Conservation (phyloP, 2,888 invertebrate genomes). For the Sicus ferrugineus region DNA sequence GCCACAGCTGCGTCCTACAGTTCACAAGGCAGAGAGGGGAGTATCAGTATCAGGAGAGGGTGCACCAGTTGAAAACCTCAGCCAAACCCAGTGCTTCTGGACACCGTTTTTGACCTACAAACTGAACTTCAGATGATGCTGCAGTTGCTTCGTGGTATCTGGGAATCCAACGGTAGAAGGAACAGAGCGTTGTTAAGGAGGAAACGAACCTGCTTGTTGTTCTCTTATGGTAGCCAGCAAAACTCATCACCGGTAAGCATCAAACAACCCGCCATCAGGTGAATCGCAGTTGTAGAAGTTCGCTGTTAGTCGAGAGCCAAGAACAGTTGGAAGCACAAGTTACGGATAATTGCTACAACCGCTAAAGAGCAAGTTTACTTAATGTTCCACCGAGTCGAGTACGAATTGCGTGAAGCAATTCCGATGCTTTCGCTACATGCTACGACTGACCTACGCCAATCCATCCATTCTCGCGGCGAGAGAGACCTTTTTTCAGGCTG, state of each 20-base stretch:
- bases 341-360: background rate
- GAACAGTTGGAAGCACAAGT: background rate
- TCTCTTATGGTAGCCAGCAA: too few species aligned
- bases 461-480: too few species aligned
- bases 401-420: too few species aligned
- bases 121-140: constrained; percentile 16
- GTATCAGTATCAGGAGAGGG: background rate
- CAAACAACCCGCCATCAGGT: too few species aligned
- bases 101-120: constrained; percentile 17
- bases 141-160: too few species aligned
- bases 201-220: background rate
- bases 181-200: background rate
- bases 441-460: too few species aligned
- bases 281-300: too few species aligned
- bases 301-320: background rate
- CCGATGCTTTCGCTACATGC: too few species aligned
- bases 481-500: too few species aligned
- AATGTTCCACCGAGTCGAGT: too few species aligned
- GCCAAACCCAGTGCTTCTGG: constrained; percentile 17
- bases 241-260: too few species aligned
- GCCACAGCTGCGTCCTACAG: background rate
- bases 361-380: background rate
- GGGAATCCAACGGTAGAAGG: too few species aligned
- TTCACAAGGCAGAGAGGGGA: background rate
- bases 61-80: background rate